A percentile compares a stretch with the other conserved stretches of the same genome.
Conservation (phyloP, 1,140 invertebrate genomes). For the Caenorhabditis latens region DNA sequence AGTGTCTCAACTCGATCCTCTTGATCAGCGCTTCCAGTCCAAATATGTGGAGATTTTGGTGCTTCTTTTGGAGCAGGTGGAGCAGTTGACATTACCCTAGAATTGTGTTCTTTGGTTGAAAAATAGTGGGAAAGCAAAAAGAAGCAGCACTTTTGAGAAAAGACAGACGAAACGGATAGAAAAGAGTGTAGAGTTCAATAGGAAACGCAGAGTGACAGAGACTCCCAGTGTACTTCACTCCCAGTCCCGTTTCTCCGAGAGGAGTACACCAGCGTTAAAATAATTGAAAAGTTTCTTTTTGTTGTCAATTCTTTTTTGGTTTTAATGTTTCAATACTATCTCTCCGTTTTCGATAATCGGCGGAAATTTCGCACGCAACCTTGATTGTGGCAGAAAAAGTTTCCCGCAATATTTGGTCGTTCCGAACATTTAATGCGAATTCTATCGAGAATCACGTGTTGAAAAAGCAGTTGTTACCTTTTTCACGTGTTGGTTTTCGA, state of each 20-base stretch:
- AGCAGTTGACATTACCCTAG: slow-evolving; percentile 51
- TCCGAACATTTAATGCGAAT: background rate
- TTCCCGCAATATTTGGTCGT: background rate
- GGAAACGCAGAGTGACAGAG: background rate
- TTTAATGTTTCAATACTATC: background rate
- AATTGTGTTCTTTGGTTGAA: slow-evolving; percentile 16
- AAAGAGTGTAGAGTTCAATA: background rate
- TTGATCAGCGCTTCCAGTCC: slow-evolving; percentile 59
- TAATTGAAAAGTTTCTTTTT: slow-evolving; percentile 11
- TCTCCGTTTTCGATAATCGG: slow-evolving; percentile 21
- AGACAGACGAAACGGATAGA: background rate
- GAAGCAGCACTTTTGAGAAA: background rate
- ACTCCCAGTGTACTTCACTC: background rate
- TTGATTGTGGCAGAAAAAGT: slow-evolving; percentile 16
- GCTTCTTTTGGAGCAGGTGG: background rate
- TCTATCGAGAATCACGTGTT: background rate
- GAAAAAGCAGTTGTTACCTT: background rate
- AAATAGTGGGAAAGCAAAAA: background rate
- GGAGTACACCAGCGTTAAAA: background rate
- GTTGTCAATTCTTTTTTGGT: background rate
- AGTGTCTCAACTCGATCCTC: slow-evolving; percentile 63
- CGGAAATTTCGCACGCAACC: slow-evolving; percentile 17
- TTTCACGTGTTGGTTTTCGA: slow-evolving; percentile 6
- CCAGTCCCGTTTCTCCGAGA: background rate
- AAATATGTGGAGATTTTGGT: slow-evolving; percentile 33